Evolutionary conservation across 2,888 invertebrate genomes (phyloP), one percentile per base, ranked within the genome.

Genomic region (Byasa hedistus): DNA sequence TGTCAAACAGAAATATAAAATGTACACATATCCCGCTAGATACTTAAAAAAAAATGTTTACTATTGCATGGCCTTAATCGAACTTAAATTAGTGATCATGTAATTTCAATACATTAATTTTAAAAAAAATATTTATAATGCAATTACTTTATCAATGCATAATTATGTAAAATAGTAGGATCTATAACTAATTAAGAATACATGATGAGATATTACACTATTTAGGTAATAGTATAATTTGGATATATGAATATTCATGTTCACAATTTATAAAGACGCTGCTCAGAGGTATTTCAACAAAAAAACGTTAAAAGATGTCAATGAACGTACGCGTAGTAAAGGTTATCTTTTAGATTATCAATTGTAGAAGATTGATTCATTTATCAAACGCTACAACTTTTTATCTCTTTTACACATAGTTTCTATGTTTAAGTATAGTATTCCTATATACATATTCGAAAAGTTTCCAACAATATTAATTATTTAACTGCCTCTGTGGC

Each of bases 221-320:
- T 48, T n/a, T 48, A n/a, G n/a, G n/a, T 48, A 48, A 48, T 48
- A 48, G 12, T 19, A 12, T 48, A 19, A 48, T 48, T n/a, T 48
- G n/a, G n/a, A n/a, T 4, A 48, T 48, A 44, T 48, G 12, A 48
- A 48, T 7, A 48, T 48, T 48, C 48, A n/a, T 48, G n/a, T 48
- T 48, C 5, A 5, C 48, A n/a, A n/a, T 48, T 48, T n/a, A 48
- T n/a, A 48, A n/a, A 48, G 48, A 48, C 48, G 48, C 48, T 5
- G 48, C n/a, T 48, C 48, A n/a, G 48, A 48, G n/a, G n/a, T 48
- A 48, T 48, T 48, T 48, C n/a, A 48, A 19, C 19, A 48, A 48
- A 48, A 48, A 48, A 48, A 48, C 39, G 48, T 48, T 48, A 48
- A 48, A 48, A 48, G 48, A 48, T 48, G 48, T 48, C 48, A 48